phyloP scores from a whole-genome alignment of 1,140 invertebrate genomes.

The Bemisia tabaci region DNA sequence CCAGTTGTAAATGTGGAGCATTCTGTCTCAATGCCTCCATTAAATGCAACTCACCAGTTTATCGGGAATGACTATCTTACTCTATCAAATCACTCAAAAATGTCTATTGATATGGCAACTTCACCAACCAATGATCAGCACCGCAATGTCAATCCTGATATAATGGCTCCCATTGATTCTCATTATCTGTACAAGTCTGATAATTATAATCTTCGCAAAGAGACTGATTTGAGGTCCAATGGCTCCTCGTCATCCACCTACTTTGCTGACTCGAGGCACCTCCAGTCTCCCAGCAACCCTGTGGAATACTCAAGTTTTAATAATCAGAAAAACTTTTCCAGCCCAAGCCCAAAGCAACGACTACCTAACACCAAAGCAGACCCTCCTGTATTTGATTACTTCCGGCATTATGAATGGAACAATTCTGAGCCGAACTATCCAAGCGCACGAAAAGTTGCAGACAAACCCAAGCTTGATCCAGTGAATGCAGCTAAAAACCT shows the following conservation, averaged over 20 bases:
- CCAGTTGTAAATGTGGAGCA: not conserved
- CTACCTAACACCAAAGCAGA: not conserved
- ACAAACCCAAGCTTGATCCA: conserved; percentile 5
- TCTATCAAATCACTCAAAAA: not conserved
- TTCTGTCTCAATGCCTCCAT: not conserved
- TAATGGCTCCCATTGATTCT: not conserved
- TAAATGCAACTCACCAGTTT: not conserved
- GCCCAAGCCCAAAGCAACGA: not conserved
- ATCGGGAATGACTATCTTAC: not conserved
- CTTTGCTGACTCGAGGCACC: not conserved
- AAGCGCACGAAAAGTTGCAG: not conserved
- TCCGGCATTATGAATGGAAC: not conserved
- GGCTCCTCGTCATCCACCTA: too few species aligned
- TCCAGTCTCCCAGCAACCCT: not conserved
- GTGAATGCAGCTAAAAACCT: not conserved
- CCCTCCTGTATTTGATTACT: not conserved
- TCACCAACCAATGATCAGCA: not conserved
- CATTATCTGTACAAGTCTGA: not conserved
- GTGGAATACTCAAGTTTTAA: not conserved
- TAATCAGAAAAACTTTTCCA: not conserved
- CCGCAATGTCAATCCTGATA: not conserved
- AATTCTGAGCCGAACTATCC: not conserved
- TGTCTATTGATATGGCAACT: not conserved
- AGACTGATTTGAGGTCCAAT: too few species aligned
- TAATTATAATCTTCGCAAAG: not conserved